Evolutionary conservation across 1,140 invertebrate genomes (phyloP), one percentile per base, ranked within the genome.

Genomic region (Pararge aegeria): DNA sequence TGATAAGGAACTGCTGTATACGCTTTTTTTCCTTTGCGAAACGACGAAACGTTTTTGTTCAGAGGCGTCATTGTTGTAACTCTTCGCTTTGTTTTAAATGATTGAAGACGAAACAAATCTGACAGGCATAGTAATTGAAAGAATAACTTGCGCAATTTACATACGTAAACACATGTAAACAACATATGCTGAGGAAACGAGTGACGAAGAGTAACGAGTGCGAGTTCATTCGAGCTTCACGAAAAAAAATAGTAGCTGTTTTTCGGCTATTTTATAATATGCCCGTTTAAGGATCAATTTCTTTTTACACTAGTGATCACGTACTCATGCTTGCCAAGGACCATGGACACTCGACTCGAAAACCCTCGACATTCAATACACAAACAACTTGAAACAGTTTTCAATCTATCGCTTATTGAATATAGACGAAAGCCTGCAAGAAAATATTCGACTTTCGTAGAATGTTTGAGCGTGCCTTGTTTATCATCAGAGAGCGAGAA

Each of bases 251-350:
- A 34, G n/a, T 12, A 18, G 13, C 16, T 42, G 18, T 42, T 18
- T 34, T 38, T 53, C 20, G 1, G 19, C 10, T 19, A 38, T 34
- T 24, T 34, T 37, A 9, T 49, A 37, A 29, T 52, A 54, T 24
- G 51, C n/a, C 44, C 42, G 59, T 61, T 53, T 58, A 50, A 61
- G 49, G 21, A 29, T 38, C 51, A 57, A 68, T 68, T 65, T 61
- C 51, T 65, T 71, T 54, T 62, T 60, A 58, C 60, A 59, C 6
- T 55, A 40, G 19, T 56, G 40, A 62, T 71, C 68, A 71, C 68
- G 68, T 71, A 68, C 51, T 12, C 61, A 51, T 29, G 24, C 37
- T 50, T 12, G 18, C 50, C 50, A 61, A 61, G 50, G 40, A 48
- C 13, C 30, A 53, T 9, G 29, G 15, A 24, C 44, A 49, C 30